Base-by-base conservation (phyloP, 1,140 invertebrate species). In the Asobara japonica region DNA sequence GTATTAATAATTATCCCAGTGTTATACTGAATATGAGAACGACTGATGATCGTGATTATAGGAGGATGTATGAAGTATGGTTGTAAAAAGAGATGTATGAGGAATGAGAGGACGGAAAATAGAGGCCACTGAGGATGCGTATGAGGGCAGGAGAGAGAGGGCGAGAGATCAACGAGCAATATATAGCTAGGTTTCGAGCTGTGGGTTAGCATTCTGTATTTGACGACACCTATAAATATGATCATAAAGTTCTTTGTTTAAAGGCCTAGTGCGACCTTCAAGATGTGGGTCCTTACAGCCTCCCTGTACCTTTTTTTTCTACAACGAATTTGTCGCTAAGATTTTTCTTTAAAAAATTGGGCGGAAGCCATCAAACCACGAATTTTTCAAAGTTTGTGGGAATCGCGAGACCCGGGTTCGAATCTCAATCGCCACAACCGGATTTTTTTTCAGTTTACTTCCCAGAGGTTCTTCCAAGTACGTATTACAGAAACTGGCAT, bases 161-260 rank as follows among this genome's bases (percentile, higher is more conserved):
- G 60, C 18, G 69, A 69, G 69, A 20, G 36, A 73, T 65, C n/a
- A 5, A 7, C 5, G n/a, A 45, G 41, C 10, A 38, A 38, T 65
- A 67, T 68, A 65, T 62, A 62, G 62, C 36, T n/a, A n/a, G n/a
- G n/a, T n/a, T n/a, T n/a, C n/a, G 30, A 25, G 27, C 30, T 72
- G 75, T 79, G 80, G 80, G 79, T 81, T 81, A 78, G 81, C 79
- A 83, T 84, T 86, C 83, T 5, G 81, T 83, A 81, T 84, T 85
- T 85, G 84, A 86, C 80, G 83, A 85, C 83, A 83, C 83, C 83
- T 84, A 86, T 86, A 85, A 86, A 86, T 86, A 85, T 83, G 80
- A 72, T 76, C 76, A 80, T 85, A 86, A 86, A 86, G 80, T 79
- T 84, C 82, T 85, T 84, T 84, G 82, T 85, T 84, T 84, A 84